Percentiles rank a stretch among this genome's conserved stretches.
phyloP scores from a whole-genome alignment of 2,888 invertebrate genomes.

The Caenorhabditis sp. region DNA sequence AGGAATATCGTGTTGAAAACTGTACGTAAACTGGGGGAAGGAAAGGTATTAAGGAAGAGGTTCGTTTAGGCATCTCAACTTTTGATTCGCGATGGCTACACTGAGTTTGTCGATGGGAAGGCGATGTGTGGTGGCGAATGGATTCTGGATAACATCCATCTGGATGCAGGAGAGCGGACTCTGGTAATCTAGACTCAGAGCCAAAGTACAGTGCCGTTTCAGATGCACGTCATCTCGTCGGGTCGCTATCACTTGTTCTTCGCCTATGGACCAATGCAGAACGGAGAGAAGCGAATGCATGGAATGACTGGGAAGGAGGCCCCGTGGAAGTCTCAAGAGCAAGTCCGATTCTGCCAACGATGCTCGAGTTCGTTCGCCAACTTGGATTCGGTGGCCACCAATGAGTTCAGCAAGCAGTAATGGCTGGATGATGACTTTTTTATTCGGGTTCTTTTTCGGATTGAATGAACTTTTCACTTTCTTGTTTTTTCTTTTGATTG shows the following conservation, averaged over 20 bases:
- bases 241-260: constrained; percentile 67
- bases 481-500: too few species aligned
- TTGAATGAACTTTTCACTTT: too few species aligned
- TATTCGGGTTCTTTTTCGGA: not conserved
- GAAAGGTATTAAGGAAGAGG: too few species aligned
- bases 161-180: constrained; percentile 54
- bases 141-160: constrained; percentile 67
- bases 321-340: constrained; percentile 69
- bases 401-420: constrained; percentile 33
- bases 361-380: constrained; percentile 64
- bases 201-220: too few species aligned
- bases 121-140: constrained; percentile 68
- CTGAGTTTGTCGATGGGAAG: constrained; percentile 62
- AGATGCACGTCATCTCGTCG: constrained; percentile 66
- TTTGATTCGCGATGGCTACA: constrained; percentile 67
- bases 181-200: too few species aligned
- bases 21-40: constrained; percentile 24
- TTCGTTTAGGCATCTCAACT: constrained; percentile 56
- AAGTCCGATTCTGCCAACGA: constrained; percentile 66
- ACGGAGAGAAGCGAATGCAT: constrained; percentile 63
- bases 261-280: constrained; percentile 61
- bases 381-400: constrained; percentile 37
- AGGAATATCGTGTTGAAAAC: constrained; percentile 62
- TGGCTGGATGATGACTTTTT: not conserved
- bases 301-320: constrained; percentile 66